Base-by-base conservation (phyloP, 2,797 vertebrate genomes). In the Fistularia tabacaria region DNA sequence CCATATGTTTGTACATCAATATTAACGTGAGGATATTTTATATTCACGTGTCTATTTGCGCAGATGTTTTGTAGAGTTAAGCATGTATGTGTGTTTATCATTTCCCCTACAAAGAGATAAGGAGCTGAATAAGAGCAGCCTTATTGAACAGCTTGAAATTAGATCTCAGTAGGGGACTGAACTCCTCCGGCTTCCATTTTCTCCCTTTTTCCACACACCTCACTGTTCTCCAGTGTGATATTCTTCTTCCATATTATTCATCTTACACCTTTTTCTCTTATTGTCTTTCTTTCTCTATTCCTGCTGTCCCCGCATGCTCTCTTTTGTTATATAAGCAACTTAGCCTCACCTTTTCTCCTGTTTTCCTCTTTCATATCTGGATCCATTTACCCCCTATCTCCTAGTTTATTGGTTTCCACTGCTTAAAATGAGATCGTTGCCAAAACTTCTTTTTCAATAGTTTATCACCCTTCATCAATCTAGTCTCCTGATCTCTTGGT, bases 101-200 rank as follows among this genome's bases (percentile, higher is more conserved):
- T 87, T 86, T 86, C 84, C 85, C 82, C 70, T 49, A 57, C 51
- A 63, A 47, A 79, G 79, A 85, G 86, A 87, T 86, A 83, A 83
- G 68, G 66, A 66, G 68, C 74, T 69, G 64, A 65, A 81, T 77
- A 82, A 70, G 77, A 82, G 81, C 73, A 80, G 78, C 68, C 79
- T 81, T 81, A 87, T 82, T 78, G 78, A 82, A 74, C 79, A 71
- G 77, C 82, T 87, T 76, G 82, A 86, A 86, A 87, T 86, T 72
- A 85, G 81, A 85, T 85, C 83, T 83, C 81, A 77, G 80, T 56
- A 15, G 80, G 77, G 66, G 73, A 64, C 76, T 51, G 40, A 3
- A 47, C 66, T 76, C 54, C 57, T 76, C 62, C 53, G 48, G 60
- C 58, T 68, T 58, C 59, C 66, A 66, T 76, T 67, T 75, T 76